phyloP scores from a whole-genome alignment of 2,797 vertebrate genomes.

The Saxicola maurus region DNA sequence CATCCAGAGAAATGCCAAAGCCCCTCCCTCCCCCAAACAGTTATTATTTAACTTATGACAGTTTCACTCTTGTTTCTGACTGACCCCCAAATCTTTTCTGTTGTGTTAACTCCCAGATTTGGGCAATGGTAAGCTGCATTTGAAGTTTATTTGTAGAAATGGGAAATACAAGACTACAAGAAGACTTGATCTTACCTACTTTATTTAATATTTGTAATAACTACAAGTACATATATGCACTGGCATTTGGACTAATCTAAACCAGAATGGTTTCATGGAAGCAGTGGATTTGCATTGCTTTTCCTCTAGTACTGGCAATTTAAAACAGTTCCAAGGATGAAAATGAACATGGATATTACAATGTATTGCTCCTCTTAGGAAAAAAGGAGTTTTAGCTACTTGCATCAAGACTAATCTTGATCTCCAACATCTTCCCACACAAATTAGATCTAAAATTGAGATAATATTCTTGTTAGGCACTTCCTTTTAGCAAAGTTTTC shows the following conservation, averaged over 20 bases:
- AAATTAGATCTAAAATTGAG: not conserved
- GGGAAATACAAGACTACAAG: not conserved
- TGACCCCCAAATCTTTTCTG: not conserved
- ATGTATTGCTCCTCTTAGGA: not conserved
- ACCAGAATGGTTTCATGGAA: not conserved
- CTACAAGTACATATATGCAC: not conserved
- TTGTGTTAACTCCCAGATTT: not conserved
- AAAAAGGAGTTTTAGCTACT: not conserved
- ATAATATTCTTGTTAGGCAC: not conserved
- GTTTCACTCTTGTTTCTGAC: not conserved
- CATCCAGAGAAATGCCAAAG: not conserved
- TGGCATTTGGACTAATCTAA: not conserved
- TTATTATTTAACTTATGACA: not conserved
- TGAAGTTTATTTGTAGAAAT: not conserved
- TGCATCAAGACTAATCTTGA: not conserved
- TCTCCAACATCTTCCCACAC: not conserved
- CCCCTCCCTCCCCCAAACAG: fast-evolving
- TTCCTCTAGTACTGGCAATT: not conserved
- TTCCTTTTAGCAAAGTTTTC: not conserved
- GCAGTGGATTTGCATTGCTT: not conserved
- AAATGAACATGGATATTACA: not conserved
- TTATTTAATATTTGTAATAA: not conserved
- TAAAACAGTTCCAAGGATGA: not conserved
- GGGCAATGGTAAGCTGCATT: not conserved
- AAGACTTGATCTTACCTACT: not conserved